Base-by-base conservation (phyloP, 1,140 invertebrate genomes). In the Pantala flavescens region DNA sequence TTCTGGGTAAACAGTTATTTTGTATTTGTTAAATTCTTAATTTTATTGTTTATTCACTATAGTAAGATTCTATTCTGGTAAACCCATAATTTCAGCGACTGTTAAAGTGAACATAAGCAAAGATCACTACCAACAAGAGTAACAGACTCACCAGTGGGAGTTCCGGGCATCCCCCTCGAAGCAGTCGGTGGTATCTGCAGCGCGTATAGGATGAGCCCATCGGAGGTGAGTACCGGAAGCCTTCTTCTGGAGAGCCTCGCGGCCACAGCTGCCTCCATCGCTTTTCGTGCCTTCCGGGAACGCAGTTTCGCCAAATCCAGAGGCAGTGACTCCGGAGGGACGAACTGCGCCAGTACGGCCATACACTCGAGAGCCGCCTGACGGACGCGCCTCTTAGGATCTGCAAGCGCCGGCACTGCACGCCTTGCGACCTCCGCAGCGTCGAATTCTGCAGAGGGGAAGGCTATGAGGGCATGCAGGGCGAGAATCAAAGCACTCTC, bases 371-470 rank as follows among this genome's bases (percentile, higher is more conserved):
- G 82, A 0, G 92, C 86, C 5, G 92, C 90, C 78, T 93, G 91
- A 14, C 93, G 84, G 0, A 95, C 91, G 77, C 89, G 84, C 74
- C 91, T 83, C 78, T 91, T 90, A 1, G 85, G 83, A 83, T 93
- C 91, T 23, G 85, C 84, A 21, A 92, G 83, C 73, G 87, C 85
- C 49, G 84, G 84, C 19, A 87, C 77, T 70, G 89, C 82, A 71
- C 80, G 77, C 75, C 84, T 80, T 42, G 89, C 87, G 14, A 93
- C 83, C 11, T 82, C 83, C 16, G 83, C 81, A 24, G 92, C 84
- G 82, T 93, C 90, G 80, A 95, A 91, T 74, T 93, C 91, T 70
- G 89, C 90, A 79, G 91, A 90, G 3, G 93, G 93, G 82, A 93
- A 93, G 23, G 90, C 90, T 77, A 93, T 86, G 70, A 92, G 81